phyloP scores from a whole-genome alignment of 2,888 invertebrate genomes.

The Eupithecia centaureata region DNA sequence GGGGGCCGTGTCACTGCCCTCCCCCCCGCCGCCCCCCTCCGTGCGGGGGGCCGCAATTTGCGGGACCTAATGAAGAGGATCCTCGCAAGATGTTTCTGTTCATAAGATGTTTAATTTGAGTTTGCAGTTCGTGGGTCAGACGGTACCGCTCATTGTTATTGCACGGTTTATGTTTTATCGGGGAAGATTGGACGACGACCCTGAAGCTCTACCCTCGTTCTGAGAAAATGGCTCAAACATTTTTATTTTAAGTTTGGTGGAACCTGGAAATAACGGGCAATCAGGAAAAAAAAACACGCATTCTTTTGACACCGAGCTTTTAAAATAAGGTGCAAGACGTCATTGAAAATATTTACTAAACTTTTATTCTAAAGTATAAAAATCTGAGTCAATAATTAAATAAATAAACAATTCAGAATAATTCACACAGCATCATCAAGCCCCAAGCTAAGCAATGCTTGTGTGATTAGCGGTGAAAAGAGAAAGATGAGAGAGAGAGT shows the following conservation, averaged over 20 bases:
- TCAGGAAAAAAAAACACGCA: no score
- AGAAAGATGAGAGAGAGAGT: no score
- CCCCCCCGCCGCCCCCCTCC: slow-evolving; percentile 51
- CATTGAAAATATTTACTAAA: background rate
- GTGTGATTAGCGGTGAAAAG: no score
- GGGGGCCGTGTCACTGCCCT: slow-evolving; percentile 73
- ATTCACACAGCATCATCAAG: no score
- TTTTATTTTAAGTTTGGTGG: background rate
- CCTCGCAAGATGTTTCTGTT: slow-evolving; percentile 82
- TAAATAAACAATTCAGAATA: no score
- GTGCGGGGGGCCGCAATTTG: slow-evolving; percentile 63
- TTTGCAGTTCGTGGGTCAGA: slow-evolving; percentile 79
- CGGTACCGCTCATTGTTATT: slow-evolving; percentile 75
- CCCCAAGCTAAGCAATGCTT: no score
- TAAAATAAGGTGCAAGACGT: background rate
- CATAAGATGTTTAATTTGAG: slow-evolving; percentile 83
- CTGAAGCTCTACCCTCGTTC: background rate
- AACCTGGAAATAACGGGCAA: background rate
- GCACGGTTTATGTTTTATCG: slow-evolving; percentile 65
- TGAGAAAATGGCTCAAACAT: background rate
- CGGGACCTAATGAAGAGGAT: slow-evolving; percentile 83
- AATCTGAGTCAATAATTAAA: background rate
- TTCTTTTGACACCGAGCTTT: background rate
- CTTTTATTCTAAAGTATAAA: background rate
- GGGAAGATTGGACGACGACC: slow-evolving; percentile 40